Evolutionary conservation across 1,140 invertebrate species (phyloP), one percentile per base, ranked within the genome.

Genomic region (Eubasilissa regina): DNA sequence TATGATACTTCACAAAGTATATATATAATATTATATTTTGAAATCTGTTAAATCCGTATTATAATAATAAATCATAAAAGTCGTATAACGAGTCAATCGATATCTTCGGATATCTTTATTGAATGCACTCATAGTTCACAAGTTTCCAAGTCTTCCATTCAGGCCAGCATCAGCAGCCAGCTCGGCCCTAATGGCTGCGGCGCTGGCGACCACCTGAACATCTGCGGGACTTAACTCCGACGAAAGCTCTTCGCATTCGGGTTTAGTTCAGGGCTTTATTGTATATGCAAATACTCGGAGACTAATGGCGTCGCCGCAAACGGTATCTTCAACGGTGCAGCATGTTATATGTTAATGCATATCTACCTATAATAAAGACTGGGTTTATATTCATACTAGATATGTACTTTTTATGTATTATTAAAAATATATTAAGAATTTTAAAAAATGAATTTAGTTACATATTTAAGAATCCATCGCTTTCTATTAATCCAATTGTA

Each of bases 71-170:
- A 7, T 45, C 15, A 44, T n/a, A 15, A 47, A 35, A 35, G 1
- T 6, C 1, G 6, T 15, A 58, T 58, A 58, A 58, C 55, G 8
- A 19, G 55, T 58, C 55, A 7, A 58, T 58, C 3, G 55, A 10
- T 9, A 58, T 21, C 9, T 15, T 10, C 15, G 21, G 55, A 58
- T 64, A 44, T 64, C 60, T 44, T 64, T 10, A 10, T 12, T 44
- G 19, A 25, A 35, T 35, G n/a, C 19, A 21, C 21, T 64, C 19
- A 25, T 15, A n/a, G 19, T 64, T 25, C 60, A 35, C 58, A 4
- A 64, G 21, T 35, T 64, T 35, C 60, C 35, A 35, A n/a, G 60
- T 64, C 60, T 64, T n/a, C 60, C 4, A 64, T 64, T 64, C 60
- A 64, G 21, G 19, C 13, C 60, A 10, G 21, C 7, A 11, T 11